Conservation (phyloP, 2,113 vertebrate genomes). For the Semnornis frantzii region DNA sequence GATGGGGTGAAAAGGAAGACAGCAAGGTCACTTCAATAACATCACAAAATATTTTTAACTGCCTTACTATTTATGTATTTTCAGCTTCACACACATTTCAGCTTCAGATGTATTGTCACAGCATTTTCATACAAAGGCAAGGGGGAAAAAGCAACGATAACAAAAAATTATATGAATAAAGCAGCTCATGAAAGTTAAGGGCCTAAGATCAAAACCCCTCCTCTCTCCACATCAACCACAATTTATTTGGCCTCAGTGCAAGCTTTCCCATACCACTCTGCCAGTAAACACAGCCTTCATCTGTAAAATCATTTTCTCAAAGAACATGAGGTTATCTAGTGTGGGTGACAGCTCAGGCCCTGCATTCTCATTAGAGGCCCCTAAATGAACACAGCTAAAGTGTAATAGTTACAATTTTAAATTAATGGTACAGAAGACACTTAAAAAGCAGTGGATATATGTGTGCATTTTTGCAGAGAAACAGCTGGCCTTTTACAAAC, state of each 20-base stretch:
- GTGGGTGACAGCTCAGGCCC: background rate
- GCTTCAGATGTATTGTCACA: background rate
- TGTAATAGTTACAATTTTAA: background rate
- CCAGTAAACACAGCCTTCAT: background rate
- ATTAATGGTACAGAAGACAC: background rate
- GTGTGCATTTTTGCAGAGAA: background rate
- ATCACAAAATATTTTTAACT: background rate
- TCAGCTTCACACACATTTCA: background rate
- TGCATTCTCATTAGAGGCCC: background rate
- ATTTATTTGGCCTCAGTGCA: background rate
- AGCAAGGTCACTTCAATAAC: conserved; percentile 56
- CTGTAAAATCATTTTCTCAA: background rate
- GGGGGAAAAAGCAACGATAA: background rate
- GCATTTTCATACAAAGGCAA: background rate
- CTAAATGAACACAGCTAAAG: background rate
- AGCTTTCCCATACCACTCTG: background rate
- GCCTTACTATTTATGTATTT: conserved; percentile 10
- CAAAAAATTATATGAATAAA: background rate
- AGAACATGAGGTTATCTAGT: background rate
- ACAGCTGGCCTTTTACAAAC: background rate
- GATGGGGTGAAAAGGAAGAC: background rate
- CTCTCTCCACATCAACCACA: background rate
- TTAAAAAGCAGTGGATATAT: background rate
- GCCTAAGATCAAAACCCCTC: background rate
- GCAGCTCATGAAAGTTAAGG: background rate